Percentiles rank a stretch among this genome's conserved stretches.
phyloP scores from a whole-genome alignment of 2,888 invertebrate genomes.

The Chrysopilus asiliformis region DNA sequence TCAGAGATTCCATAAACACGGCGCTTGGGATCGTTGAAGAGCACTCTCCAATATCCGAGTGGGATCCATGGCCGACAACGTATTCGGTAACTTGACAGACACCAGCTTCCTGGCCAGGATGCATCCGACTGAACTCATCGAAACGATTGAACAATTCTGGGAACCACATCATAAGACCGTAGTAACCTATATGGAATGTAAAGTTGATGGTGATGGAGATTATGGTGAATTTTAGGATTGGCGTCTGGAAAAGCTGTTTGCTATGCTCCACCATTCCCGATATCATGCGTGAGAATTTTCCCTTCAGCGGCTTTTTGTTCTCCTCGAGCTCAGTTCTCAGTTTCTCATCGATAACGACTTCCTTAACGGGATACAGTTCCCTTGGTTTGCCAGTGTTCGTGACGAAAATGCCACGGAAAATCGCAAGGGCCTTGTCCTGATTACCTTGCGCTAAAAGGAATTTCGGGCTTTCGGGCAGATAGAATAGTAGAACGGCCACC shows the following conservation, averaged over 20 bases:
- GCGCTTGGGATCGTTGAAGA: constrained; percentile 59
- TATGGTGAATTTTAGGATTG: constrained; percentile 67
- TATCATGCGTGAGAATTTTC: constrained; percentile 59
- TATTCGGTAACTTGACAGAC: constrained; percentile 67
- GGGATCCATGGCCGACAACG: constrained; percentile 54
- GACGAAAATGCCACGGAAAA: constrained; percentile 67
- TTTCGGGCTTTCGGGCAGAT: constrained; percentile 84
- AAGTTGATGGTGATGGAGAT: constrained; percentile 83
- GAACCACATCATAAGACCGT: constrained; percentile 95
- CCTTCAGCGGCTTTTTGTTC: constrained; percentile 42
- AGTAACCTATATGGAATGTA: constrained; percentile 90
- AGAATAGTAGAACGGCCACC: constrained; percentile 67
- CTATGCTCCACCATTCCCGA: constrained; percentile 68
- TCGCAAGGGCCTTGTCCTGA: constrained; percentile 65
- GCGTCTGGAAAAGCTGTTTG: constrained; percentile 64
- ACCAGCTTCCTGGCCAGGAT: constrained; percentile 51
- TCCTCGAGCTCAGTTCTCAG: constrained; percentile 28
- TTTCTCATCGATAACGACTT: constrained; percentile 48
- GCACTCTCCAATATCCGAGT: constrained; percentile 44
- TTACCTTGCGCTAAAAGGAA: constrained; percentile 68
- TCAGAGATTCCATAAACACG: constrained; percentile 75
- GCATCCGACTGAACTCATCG: constrained; percentile 59
- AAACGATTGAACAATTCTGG: constrained; percentile 87
- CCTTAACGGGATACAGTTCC: constrained; percentile 64
- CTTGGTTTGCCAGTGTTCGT: constrained; percentile 65